phyloP scores from a whole-genome alignment of 1,140 invertebrate genomes.

The Sitobion miscanthi region DNA sequence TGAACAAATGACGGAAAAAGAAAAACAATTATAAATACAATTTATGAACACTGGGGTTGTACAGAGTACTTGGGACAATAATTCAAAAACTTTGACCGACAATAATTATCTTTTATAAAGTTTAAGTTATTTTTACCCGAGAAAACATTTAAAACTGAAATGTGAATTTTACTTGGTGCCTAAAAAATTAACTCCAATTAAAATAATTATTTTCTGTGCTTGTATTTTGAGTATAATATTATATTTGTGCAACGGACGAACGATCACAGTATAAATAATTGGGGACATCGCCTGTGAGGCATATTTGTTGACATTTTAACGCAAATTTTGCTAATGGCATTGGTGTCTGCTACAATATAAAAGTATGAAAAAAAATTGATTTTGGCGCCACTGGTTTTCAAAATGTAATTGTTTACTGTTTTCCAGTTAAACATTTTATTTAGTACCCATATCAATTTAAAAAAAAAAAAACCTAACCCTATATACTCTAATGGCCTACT shows the following conservation, averaged over 20 bases:
- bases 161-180: neutral
- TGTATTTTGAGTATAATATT: neutral
- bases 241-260: neutral
- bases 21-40: neutral
- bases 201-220: neutral
- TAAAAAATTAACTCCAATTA: neutral
- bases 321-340: neutral
- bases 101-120: neutral
- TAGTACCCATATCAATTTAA: neutral
- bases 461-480: neutral
- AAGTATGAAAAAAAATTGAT: neutral
- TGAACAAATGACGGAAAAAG: neutral
- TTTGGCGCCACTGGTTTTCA: neutral
- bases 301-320: neutral
- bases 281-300: neutral
- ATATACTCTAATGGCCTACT: neutral
- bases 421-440: neutral
- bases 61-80: neutral
- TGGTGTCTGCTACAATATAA: neutral
- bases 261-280: neutral
- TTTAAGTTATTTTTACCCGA: neutral
- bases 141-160: neutral
- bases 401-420: neutral
- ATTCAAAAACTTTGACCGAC: neutral
- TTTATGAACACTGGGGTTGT: neutral